Conservation (phyloP, 2,113 vertebrate genomes). For the Nanorana parkeri region DNA sequence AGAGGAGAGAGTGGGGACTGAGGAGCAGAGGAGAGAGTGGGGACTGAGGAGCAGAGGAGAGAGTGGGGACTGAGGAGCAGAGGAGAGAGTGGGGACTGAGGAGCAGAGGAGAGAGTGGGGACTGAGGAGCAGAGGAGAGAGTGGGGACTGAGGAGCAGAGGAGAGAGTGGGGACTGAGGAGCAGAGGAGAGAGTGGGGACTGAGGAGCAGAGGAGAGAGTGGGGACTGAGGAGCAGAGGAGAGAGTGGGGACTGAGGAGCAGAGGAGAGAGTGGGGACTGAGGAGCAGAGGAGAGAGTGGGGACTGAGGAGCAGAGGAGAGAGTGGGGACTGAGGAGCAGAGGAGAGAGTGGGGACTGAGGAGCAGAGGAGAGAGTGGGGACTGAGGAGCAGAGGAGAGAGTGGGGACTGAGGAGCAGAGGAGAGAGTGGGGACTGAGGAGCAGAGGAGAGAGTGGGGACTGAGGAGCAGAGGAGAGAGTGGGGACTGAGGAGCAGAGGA, state of each 20-base stretch:
- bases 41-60: not conserved
- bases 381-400: not conserved
- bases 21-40: not conserved
- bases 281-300: not conserved
- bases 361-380: too few species aligned
- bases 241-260: not conserved
- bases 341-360: not conserved
- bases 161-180: not conserved
- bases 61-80: not conserved
- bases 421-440: too few species aligned
- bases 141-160: not conserved
- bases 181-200: not conserved
- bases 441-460: not conserved
- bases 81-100: not conserved
- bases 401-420: not conserved
- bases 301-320: not conserved
- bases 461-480: not conserved
- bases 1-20: not conserved
- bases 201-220: not conserved
- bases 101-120: not conserved
- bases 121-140: not conserved
- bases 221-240: not conserved
- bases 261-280: not conserved
- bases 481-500: not conserved
- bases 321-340: not conserved